Evolutionary conservation across 2,113 vertebrate species (phyloP), one percentile per base, ranked within the genome.

Genomic region (Burhinus oedicnemus): DNA sequence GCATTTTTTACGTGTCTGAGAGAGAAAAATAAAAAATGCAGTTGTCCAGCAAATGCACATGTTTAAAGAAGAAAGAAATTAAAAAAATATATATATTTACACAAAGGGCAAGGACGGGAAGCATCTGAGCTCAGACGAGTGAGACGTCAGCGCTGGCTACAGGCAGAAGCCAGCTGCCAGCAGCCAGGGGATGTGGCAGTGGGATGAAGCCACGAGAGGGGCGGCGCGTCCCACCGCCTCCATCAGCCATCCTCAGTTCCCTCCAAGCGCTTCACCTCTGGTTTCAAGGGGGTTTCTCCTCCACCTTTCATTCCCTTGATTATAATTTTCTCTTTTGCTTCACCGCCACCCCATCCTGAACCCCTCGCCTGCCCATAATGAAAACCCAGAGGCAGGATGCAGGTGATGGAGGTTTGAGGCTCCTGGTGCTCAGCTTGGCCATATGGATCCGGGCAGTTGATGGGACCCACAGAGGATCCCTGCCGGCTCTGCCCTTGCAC

Each of bases 1-100:
- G 95, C 94, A 90, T 94, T 96, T 96, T 98, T 95, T 98, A 97
- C 93, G 4, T 95, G 98, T 95, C 97, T 97, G 76, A 89, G 95
- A 96, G 85, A 93, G 94, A 82, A 78, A 85, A 84, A 91, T 96
- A 97, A 96, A 97, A 98, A 97, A 97, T 97, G 98, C 98, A 98
- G 97, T 98, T 98, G 98, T 97, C 98, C 98, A 98, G 98, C 98
- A 98, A 99, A 98, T 98, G 98, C 98, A 98, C 4, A 78, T 79
- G 82, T 97, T 97, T 92, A 91, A 94, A 95, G 95, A 83, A 94
- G 62, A 94, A 91, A 90, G 76, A 54, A 52, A 70, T 54, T 74
- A 77, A 58, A 51, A 82, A 76, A 78, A 94, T 88, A 96, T 32
- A 83, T 34, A 95, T 8, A 68, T 27, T 62, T 85, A 95, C 77